These are phyloP conservation scores for Muraenolepis orangiensis DNA, from an alignment of 2,797 vertebrate species.

Conservation along the genomic window DNA sequence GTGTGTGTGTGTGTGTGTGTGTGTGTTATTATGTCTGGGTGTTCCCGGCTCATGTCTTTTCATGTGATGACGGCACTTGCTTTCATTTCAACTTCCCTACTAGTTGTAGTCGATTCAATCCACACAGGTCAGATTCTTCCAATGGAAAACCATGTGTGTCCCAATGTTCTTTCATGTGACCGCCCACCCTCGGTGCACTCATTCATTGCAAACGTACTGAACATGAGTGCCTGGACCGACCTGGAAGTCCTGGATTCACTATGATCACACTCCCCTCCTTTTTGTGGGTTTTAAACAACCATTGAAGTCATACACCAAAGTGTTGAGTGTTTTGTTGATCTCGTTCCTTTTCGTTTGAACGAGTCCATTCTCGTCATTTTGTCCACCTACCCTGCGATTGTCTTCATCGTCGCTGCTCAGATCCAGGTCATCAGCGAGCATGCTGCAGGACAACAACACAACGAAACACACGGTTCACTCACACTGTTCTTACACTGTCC, in stretches of 20 bases:
- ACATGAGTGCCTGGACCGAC: neutral
- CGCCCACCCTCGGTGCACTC: neutral
- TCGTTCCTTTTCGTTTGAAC: neutral
- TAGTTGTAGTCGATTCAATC: neutral
- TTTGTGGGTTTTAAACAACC: too few species aligned
- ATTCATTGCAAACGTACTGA: neutral
- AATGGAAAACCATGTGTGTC: neutral
- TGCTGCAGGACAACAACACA: constrained; percentile 67
- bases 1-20: neutral
- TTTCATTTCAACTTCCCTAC: neutral
- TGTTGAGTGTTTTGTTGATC: too few species aligned
- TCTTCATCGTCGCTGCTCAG: constrained; percentile 98
- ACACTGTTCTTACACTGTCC: neutral
- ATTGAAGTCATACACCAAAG: too few species aligned
- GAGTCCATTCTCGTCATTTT: neutral
- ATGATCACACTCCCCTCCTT: neutral
- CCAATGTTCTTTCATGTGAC: neutral
- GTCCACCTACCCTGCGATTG: constrained; percentile 76
- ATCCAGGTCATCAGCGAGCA: constrained; percentile 96
- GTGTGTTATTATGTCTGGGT: neutral
- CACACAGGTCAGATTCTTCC: neutral
- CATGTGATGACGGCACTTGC: neutral
- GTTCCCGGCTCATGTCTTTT: neutral
- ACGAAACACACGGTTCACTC: too few species aligned
- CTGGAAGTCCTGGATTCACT: neutral